Evolutionary conservation across 2,888 invertebrate genomes (phyloP), one percentile per base, ranked within the genome.

Genomic region (Corythucha ciliata): DNA sequence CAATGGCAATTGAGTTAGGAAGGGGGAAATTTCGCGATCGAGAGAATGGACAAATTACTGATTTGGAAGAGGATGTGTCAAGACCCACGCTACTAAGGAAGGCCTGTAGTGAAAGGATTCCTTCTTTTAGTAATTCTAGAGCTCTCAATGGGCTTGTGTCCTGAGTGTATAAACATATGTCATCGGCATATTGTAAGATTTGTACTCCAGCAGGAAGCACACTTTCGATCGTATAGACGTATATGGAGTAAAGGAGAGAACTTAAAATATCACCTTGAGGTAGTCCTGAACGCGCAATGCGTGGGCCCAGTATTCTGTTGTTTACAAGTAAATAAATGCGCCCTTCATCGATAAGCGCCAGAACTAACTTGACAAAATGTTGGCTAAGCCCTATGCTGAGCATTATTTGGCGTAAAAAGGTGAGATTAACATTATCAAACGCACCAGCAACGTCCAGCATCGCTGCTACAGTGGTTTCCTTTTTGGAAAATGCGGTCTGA

Each of bases 121-220:
- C 41, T 41, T 41, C 22, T 8, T 24, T n/a, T 10, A 41, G 41
- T 16, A 18, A 26, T 27, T 12, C 10, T 4, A 25, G 2, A 7
- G 16, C 25, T 27, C 27, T 18, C 4, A 32, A n/a, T n/a, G 16
- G 18, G 29, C 26, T 33, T n/a, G 26, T 52, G 46, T 6, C 54
- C 40, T 47, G 53, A 45, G 32, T 20, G 10, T 29, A 32, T 6
- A 54, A 36, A 18, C 25, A 34, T 3, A 54, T 44, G 24, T 54
- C 51, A 22, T 54, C 54, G 1, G 54, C 54, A 52, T 29, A 54
- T 29, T 54, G 50, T 8, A 51, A 16, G 14, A 53, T 46, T n/a
- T 10, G 10, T 3, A 45, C 29, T 10, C 32, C 33, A 2, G n/a
- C 33, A 8, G 41, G 41, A 14, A 41, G 14, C 10, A 8, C 6